Evolutionary conservation across 2,113 vertebrate species (phyloP).

Genomic region (Phyllostomus discolor): DNA sequence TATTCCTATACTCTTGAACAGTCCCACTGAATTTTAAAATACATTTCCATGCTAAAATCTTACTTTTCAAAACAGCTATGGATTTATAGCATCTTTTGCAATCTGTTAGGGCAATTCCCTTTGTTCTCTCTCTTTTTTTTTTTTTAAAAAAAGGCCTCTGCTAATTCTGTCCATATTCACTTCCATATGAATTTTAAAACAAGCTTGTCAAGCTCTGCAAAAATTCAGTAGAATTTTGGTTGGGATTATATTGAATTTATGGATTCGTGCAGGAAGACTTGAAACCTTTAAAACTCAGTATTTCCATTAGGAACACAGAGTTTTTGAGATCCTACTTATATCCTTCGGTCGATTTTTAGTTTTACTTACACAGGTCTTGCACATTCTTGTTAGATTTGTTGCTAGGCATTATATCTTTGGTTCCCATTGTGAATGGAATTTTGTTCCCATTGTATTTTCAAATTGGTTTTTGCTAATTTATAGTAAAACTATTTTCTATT

Average conservation of each 20-base stretch:
- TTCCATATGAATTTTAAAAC: conserved; percentile 32
- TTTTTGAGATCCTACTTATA: background rate
- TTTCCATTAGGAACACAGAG: background rate
- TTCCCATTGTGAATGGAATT: background rate
- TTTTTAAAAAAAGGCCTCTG: background rate
- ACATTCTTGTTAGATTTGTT: background rate
- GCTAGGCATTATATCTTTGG: background rate
- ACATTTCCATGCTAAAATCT: conserved; percentile 37
- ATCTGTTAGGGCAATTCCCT: conserved; percentile 42
- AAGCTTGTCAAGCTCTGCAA: conserved; percentile 10
- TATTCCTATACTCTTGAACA: conserved; percentile 27
- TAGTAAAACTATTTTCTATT: background rate
- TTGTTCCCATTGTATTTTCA: background rate
- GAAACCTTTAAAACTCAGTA: conserved; percentile 34
- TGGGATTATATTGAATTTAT: conserved; percentile 41
- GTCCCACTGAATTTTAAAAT: conserved; percentile 36
- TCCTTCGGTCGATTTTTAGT: conserved; percentile 9
- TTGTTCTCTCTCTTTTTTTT: background rate
- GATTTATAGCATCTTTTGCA: conserved; percentile 19
- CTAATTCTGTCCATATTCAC: conserved; percentile 39
- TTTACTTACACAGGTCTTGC: background rate
- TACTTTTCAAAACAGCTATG: conserved; percentile 15
- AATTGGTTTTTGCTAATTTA: background rate
- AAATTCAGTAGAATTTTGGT: conserved; percentile 48
- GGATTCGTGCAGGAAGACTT: conserved; percentile 11